Evolutionary conservation across 2,797 vertebrate species (phyloP).

Genomic region (Lacerta viridis): DNA sequence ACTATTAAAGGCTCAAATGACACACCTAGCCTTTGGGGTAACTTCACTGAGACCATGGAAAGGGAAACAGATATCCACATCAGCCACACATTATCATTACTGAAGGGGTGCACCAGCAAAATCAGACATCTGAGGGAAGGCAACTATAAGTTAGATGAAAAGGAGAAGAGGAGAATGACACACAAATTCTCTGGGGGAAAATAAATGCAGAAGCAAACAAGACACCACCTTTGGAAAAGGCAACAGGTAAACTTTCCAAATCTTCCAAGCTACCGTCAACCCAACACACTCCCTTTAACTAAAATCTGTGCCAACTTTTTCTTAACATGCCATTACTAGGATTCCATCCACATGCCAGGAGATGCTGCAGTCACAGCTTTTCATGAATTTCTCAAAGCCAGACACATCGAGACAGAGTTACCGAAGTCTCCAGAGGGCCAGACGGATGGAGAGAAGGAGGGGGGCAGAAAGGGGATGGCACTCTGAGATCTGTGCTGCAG

Average conservation of each 20-base stretch:
- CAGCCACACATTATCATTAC: constrained; percentile 10
- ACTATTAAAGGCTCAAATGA: neutral
- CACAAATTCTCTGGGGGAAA: rapidly evolving
- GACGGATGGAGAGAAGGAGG: neutral
- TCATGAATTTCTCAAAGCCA: constrained; percentile 11
- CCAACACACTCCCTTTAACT: rapidly evolving
- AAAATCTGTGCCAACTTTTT: neutral
- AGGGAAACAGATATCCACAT: constrained; percentile 30
- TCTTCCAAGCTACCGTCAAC: neutral
- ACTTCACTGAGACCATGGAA: rapidly evolving
- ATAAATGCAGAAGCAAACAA: rapidly evolving
- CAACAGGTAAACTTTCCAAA: rapidly evolving
- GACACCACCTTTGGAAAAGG: neutral
- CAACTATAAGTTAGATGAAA: constrained; percentile 1
- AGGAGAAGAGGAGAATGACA: rapidly evolving
- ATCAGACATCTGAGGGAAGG: constrained; percentile 10
- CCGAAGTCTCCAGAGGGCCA: neutral
- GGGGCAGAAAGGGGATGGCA: neutral
- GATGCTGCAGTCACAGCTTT: neutral
- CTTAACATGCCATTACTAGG: neutral
- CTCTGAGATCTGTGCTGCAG: neutral
- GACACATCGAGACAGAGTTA: constrained; percentile 36
- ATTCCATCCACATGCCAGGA: constrained; percentile 21
- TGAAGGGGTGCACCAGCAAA: neutral
- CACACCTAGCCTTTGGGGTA: neutral